Conservation (phyloP, 2,888 invertebrate species). For the Protophormia terraenovae region DNA sequence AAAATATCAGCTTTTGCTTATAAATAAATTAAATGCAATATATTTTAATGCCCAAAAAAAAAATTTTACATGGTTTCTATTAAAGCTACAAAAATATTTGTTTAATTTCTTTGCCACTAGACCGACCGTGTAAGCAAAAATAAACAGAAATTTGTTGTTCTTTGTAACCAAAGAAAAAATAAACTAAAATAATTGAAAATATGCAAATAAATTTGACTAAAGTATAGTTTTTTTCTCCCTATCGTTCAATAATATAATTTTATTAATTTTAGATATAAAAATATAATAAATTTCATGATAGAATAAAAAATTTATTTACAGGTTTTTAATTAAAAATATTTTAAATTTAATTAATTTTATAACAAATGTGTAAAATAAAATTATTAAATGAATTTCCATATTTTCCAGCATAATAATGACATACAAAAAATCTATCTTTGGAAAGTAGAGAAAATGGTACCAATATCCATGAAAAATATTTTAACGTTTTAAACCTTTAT, state of each 20-base stretch:
- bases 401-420: no score
- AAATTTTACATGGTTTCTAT: not conserved
- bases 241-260: not conserved
- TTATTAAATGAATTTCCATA: no score
- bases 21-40: not conserved
- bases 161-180: not conserved
- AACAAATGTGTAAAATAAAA: no score
- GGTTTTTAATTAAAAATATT: no score
- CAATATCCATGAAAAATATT: no score
- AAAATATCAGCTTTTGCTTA: not conserved
- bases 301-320: no score
- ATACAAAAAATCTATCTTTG: no score
- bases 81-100: not conserved
- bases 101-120: not conserved
- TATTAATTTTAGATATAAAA: not conserved
- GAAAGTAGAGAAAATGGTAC: no score
- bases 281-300: no score
- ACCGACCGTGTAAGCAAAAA: not conserved
- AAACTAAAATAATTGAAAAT: slow-evolving; percentile 6
- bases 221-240: not conserved
- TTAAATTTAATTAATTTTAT: no score
- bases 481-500: no score
- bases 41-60: not conserved
- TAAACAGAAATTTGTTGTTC: not conserved
- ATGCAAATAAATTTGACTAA: slow-evolving; percentile 22